Evolutionary conservation across 2,797 vertebrate genomes (phyloP).

Genomic region (Ctenochaetus hawaiiensis): DNA sequence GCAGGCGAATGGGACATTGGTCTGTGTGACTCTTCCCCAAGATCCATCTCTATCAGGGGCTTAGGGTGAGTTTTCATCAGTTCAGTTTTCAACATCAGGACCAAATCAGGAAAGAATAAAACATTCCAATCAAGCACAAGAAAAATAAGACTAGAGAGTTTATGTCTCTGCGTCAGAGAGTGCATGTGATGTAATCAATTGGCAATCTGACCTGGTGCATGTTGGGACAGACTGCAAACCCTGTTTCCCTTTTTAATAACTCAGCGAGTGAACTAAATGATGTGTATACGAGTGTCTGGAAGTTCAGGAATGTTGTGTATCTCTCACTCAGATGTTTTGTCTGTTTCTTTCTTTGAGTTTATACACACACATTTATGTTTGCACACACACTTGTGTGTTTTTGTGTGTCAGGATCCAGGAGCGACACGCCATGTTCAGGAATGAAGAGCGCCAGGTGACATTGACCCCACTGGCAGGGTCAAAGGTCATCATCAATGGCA

Average conservation of each 20-base stretch:
- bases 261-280: not conserved
- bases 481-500: constrained; percentile 90
- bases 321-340: not conserved
- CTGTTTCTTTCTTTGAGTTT: not conserved
- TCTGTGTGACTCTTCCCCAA: constrained; percentile 77
- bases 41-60: constrained; percentile 86
- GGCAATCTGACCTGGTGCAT: not conserved
- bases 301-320: not conserved
- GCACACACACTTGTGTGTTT: not conserved
- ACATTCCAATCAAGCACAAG: not conserved
- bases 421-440: constrained; percentile 88
- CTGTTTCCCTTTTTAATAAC: not conserved
- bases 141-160: not conserved
- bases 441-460: constrained; percentile 81
- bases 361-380: not conserved
- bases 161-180: not conserved
- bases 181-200: not conserved
- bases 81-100: not conserved
- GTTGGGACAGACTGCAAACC: not conserved
- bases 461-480: constrained; percentile 83
- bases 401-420: constrained; percentile 87
- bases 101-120: not conserved
- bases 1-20: constrained; percentile 89
- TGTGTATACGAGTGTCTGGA: not conserved
- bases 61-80: constrained; percentile 85